Evolutionary conservation across 1,140 invertebrate genomes (phyloP).

Genomic region (Drosophila nikananu): DNA sequence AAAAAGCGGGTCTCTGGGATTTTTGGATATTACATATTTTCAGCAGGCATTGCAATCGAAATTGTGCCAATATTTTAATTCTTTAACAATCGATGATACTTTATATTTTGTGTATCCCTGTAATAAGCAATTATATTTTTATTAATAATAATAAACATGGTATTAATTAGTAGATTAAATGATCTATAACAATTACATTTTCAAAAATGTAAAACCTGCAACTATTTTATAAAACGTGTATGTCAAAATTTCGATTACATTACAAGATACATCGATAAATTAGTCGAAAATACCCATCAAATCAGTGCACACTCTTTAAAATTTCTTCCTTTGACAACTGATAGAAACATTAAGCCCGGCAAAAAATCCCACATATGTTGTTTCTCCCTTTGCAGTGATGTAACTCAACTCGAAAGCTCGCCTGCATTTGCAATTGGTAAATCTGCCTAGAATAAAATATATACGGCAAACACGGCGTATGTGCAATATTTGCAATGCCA

Average conservation of each 20-base stretch:
- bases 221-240: too few relatives aligned
- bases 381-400: slow-evolving; percentile 6
- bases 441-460: slow-evolving; percentile 53
- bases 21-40: neutral
- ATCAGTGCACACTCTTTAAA: neutral
- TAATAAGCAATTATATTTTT: too few relatives aligned
- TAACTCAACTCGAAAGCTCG: slow-evolving; percentile 24
- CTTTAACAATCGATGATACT: too few relatives aligned
- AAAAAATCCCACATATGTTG: slow-evolving; percentile 1
- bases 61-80: too few relatives aligned
- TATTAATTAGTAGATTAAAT: too few relatives aligned
- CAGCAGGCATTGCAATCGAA: neutral
- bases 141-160: too few relatives aligned
- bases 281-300: neutral
- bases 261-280: neutral
- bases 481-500: slow-evolving; percentile 72
- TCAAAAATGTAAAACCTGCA: too few relatives aligned
- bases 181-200: too few relatives aligned
- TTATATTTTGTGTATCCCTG: too few relatives aligned
- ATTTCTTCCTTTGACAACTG: slow-evolving; percentile 12
- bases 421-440: slow-evolving; percentile 35
- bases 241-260: neutral
- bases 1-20: neutral
- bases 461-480: slow-evolving; percentile 69
- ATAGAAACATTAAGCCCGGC: slow-evolving; percentile 21